phyloP scores from a whole-genome alignment of 2,797 vertebrate genomes.

The Falco concolor region DNA sequence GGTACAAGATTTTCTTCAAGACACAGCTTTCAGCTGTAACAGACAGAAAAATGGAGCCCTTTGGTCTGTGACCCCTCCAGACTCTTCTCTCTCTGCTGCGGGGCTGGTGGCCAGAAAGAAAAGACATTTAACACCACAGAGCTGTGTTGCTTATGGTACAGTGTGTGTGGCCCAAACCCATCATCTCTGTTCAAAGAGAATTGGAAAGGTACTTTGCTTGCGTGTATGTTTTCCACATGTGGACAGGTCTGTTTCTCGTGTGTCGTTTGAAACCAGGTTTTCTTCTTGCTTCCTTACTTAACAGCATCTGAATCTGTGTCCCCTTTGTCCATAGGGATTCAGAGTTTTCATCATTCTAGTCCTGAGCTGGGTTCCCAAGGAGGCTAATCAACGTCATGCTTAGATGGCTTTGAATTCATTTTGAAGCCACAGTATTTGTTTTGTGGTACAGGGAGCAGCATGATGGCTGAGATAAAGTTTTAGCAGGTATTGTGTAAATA shows the following conservation, averaged over 20 bases:
- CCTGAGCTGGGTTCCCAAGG: not conserved
- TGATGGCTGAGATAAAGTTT: not conserved
- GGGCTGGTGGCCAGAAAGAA: not conserved
- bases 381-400: not conserved
- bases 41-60: not conserved
- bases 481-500: no score
- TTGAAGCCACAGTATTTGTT: not conserved
- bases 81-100: not conserved
- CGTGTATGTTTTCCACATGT: not conserved
- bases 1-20: not conserved
- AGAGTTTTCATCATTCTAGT: not conserved
- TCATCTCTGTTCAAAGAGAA: not conserved
- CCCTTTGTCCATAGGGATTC: not conserved
- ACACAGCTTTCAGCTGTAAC: not conserved
- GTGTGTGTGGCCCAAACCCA: fast-evolving
- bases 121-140: not conserved
- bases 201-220: not conserved
- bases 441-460: not conserved
- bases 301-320: not conserved
- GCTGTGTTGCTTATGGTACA: not conserved
- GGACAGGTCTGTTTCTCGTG: not conserved
- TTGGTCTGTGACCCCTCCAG: not conserved
- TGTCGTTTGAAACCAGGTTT: not conserved
- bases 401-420: not conserved
- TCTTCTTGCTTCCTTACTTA: not conserved